These are phyloP conservation scores for Emesis russula DNA, from an alignment of 2,888 invertebrate genomes.

Conservation along the genomic window DNA sequence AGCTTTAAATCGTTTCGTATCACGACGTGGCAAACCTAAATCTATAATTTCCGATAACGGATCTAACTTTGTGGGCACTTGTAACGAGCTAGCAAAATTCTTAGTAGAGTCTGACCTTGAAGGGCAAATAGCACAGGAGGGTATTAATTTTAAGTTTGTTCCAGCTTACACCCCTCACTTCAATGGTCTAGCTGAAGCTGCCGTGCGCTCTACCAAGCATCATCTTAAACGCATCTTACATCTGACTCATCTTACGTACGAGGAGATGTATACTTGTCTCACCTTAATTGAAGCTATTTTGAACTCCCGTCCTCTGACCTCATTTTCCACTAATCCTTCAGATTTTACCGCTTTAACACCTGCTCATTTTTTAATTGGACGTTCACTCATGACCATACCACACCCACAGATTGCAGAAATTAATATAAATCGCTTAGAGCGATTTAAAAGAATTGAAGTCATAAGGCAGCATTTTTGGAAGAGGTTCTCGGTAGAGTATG, in stretches of 20 bases:
- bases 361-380: conserved; percentile 70
- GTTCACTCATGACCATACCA: conserved; percentile 59
- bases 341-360: conserved; percentile 64
- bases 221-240: conserved; percentile 53
- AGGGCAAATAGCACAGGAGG: conserved; percentile 37
- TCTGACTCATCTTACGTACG: conserved; percentile 57
- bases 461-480: conserved; percentile 35
- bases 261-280: conserved; percentile 69
- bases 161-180: conserved; percentile 72
- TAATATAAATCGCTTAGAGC: neutral
- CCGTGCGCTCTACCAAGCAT: conserved; percentile 63
- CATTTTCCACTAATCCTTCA: conserved; percentile 58
- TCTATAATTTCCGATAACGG: neutral
- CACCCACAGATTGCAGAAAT: neutral
- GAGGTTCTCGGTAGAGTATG: conserved; percentile 8
- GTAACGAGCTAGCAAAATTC: neutral
- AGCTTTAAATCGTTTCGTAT: conserved; percentile 50
- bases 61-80: neutral
- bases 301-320: conserved; percentile 69
- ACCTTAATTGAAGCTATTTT: conserved; percentile 68
- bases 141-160: conserved; percentile 71
- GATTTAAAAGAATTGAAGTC: neutral
- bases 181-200: conserved; percentile 64
- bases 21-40: conserved; percentile 49
- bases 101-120: neutral